These are phyloP conservation scores for Steatocranus sp. DNA, from an alignment of 2,797 vertebrate species.

Conservation along the genomic window DNA sequence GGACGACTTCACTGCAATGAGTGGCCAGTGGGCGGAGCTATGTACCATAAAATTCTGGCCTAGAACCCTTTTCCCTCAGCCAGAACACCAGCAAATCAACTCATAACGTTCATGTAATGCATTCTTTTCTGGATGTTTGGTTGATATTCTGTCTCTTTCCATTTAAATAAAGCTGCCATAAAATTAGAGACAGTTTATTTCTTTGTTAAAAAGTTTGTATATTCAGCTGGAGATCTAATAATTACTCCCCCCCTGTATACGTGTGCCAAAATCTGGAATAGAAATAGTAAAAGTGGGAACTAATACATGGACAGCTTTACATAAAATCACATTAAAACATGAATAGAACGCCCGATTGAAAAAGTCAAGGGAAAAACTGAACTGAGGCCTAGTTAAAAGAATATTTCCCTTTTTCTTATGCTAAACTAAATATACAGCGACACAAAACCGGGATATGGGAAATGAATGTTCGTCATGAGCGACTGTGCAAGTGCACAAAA, in stretches of 20 bases:
- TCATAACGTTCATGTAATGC: not conserved
- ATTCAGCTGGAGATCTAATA: not conserved
- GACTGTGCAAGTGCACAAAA: not conserved
- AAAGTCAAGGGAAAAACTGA: not conserved
- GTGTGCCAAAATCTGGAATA: not conserved
- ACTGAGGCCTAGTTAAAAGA: not conserved
- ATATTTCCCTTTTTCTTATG: not conserved
- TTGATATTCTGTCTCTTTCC: not conserved
- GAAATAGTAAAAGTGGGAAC: not conserved
- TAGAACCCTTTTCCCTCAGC: not conserved
- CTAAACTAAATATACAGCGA: not conserved
- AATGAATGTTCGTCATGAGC: not conserved
- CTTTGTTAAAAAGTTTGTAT: not conserved
- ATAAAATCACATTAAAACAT: not conserved
- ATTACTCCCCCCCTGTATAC: not conserved
- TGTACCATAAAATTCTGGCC: not conserved
- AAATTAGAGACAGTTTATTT: not conserved
- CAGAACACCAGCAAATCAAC: not conserved
- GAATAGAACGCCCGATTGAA: not conserved
- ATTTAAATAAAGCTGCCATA: not conserved
- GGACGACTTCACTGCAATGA: not conserved
- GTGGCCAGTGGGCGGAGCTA: not conserved
- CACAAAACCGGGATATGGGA: not conserved
- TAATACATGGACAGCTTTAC: not conserved
- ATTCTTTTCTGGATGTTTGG: not conserved